Conservation (phyloP, 1,140 invertebrate genomes). For the Xylocopa sonorina region DNA sequence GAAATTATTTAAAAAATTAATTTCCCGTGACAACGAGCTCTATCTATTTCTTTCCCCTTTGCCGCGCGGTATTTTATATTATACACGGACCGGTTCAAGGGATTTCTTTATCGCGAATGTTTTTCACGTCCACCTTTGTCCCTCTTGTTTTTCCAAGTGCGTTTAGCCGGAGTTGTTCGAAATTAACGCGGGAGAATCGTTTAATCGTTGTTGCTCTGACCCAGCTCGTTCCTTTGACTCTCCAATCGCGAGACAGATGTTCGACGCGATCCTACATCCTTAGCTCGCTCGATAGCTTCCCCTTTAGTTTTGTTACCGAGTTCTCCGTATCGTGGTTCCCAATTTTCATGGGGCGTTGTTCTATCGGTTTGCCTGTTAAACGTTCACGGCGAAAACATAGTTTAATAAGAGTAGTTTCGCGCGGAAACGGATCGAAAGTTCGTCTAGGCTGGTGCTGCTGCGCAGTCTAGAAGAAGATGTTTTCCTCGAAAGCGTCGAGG, state of each 20-base stretch:
- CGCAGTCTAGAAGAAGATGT: too few species aligned
- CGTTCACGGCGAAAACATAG: background rate
- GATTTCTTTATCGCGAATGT: background rate
- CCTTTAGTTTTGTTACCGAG: constrained; percentile 19
- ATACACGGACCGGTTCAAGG: background rate
- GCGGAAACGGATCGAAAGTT: constrained; percentile 38
- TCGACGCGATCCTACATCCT: background rate
- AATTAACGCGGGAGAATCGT: constrained; percentile 24
- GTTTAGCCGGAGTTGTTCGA: background rate
- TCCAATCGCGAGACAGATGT: constrained; percentile 25
- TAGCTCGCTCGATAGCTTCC: background rate
- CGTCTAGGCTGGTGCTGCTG: background rate
- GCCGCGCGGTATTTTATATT: constrained; percentile 12
- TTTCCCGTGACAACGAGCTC: constrained; percentile 20
- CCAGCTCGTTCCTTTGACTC: constrained; percentile 16
- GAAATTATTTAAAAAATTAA: constrained; percentile 55
- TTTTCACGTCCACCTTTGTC: background rate
- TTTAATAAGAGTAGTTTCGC: constrained; percentile 44
- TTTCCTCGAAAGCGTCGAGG: constrained; percentile 7
- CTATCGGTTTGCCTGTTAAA: background rate
- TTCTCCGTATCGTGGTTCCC: background rate
- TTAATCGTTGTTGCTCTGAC: constrained; percentile 16
- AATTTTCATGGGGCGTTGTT: constrained; percentile 28
- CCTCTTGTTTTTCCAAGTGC: background rate
- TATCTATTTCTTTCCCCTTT: background rate